Evolutionary conservation across 2,113 vertebrate genomes (phyloP).

Genomic region (Eptatretus burgeri): DNA sequence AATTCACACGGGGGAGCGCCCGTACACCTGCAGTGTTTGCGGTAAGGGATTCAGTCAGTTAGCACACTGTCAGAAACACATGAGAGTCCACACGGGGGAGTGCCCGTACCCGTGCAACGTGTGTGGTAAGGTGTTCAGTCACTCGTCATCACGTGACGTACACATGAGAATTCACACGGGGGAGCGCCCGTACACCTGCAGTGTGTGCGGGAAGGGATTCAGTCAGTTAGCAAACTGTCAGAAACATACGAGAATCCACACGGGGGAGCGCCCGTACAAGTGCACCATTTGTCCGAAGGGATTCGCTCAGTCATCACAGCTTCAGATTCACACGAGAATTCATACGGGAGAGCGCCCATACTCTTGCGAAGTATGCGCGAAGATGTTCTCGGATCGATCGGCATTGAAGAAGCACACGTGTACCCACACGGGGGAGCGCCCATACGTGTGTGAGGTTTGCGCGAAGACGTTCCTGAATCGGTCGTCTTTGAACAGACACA

Average conservation of each 20-base stretch:
- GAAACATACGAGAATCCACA: too few relatives aligned
- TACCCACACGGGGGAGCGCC: slow-evolving; percentile 34
- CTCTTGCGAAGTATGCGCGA: background rate
- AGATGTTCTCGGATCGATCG: background rate
- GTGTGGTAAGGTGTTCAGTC: too few relatives aligned
- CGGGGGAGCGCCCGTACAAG: background rate
- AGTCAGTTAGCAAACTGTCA: too few relatives aligned
- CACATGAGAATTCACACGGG: too few relatives aligned
- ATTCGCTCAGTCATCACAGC: background rate
- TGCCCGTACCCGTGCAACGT: too few relatives aligned
- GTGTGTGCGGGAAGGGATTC: too few relatives aligned
- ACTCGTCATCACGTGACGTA: too few relatives aligned
- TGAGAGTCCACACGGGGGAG: too few relatives aligned
- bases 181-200: too few relatives aligned
- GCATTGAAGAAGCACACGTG: background rate
- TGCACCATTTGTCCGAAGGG: background rate
- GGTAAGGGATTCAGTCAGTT: background rate
- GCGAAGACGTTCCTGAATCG: slow-evolving; percentile 67
- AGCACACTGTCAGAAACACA: background rate
- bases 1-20: background rate
- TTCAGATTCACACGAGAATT: background rate
- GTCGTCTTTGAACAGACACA: slow-evolving; percentile 83
- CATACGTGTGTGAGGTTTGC: slow-evolving; percentile 70
- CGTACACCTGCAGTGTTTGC: background rate
- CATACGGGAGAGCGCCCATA: background rate